Conservation (phyloP, 2,888 invertebrate genomes). For the Hemaris fuciformis region DNA sequence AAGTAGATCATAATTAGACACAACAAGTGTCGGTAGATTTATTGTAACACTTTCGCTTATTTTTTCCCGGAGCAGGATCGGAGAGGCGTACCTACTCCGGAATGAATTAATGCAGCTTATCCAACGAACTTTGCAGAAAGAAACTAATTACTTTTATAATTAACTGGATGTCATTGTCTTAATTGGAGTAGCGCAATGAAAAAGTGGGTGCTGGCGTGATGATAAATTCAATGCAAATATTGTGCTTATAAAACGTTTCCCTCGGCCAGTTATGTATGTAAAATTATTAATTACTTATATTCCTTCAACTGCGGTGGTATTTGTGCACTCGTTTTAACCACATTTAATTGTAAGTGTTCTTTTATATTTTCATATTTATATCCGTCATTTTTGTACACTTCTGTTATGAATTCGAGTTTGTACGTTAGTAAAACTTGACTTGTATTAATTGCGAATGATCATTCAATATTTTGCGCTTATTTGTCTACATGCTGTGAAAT, state of each 20-base stretch:
- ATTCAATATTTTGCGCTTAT: not conserved
- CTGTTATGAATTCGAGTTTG: not conserved
- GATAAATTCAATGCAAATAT: constrained; percentile 63
- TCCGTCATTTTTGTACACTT: constrained; percentile 1
- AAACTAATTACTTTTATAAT: constrained; percentile 63
- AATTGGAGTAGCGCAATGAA: constrained; percentile 56
- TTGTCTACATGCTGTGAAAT: not conserved
- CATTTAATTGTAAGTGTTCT: not conserved
- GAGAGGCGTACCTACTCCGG: not conserved
- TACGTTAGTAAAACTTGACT: not conserved
- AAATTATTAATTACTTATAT: constrained; percentile 26
- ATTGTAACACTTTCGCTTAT: constrained; percentile 1
- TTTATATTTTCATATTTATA: constrained; percentile 1
- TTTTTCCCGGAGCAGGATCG: not conserved
- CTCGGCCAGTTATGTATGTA: constrained; percentile 21
- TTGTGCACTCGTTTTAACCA: not conserved
- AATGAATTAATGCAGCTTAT: constrained; percentile 14
- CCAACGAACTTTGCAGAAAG: constrained; percentile 40
- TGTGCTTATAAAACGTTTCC: constrained; percentile 28
- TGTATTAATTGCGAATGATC: not conserved
- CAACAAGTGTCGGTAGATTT: constrained; percentile 10
- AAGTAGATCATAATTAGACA: not conserved
- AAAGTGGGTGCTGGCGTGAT: constrained; percentile 62
- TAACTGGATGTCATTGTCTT: constrained; percentile 56
- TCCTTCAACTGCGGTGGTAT: not conserved